phyloP scores from a whole-genome alignment of 2,797 vertebrate species.

The Sebastes melanostomus region DNA sequence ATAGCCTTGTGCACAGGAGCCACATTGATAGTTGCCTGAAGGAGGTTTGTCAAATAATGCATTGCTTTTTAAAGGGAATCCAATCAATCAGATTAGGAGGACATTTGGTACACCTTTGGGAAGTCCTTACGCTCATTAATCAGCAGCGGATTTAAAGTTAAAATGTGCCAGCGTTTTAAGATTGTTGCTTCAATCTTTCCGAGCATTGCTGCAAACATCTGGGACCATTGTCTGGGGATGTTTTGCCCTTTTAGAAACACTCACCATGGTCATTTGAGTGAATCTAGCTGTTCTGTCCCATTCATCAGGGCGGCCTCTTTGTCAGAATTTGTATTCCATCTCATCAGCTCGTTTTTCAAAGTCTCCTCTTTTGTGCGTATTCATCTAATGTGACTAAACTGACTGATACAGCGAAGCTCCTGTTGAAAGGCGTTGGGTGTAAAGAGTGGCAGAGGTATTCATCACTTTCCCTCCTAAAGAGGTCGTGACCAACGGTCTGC shows the following conservation, averaged over 20 bases:
- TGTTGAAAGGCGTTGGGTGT: constrained; percentile 30
- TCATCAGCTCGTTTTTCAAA: constrained; percentile 38
- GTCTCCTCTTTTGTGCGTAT: constrained; percentile 25
- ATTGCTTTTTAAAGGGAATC: constrained; percentile 24
- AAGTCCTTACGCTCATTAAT: constrained; percentile 22
- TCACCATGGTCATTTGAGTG: constrained; percentile 38
- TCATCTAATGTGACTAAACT: constrained; percentile 25
- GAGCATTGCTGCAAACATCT: constrained; percentile 2
- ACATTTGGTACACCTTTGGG: constrained; percentile 12
- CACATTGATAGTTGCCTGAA: background rate
- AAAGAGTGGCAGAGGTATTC: constrained; percentile 12
- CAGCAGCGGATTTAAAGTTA: constrained; percentile 15
- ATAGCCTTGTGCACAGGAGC: background rate
- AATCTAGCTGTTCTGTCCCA: background rate
- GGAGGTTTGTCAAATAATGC: constrained; percentile 13
- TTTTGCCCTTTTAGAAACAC: constrained; percentile 35
- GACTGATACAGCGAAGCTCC: constrained; percentile 7
- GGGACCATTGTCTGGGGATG: constrained; percentile 17
- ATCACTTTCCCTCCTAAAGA: background rate
- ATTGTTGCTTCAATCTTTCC: background rate
- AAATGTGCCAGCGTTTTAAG: constrained; percentile 26
- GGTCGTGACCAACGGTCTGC: background rate
- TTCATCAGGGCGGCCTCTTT: constrained; percentile 39
- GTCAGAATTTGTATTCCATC: constrained; percentile 45
- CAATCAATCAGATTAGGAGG: constrained; percentile 17